Evolutionary conservation across 2,113 vertebrate species (phyloP).

Genomic region (Puntigrus tetrazona): DNA sequence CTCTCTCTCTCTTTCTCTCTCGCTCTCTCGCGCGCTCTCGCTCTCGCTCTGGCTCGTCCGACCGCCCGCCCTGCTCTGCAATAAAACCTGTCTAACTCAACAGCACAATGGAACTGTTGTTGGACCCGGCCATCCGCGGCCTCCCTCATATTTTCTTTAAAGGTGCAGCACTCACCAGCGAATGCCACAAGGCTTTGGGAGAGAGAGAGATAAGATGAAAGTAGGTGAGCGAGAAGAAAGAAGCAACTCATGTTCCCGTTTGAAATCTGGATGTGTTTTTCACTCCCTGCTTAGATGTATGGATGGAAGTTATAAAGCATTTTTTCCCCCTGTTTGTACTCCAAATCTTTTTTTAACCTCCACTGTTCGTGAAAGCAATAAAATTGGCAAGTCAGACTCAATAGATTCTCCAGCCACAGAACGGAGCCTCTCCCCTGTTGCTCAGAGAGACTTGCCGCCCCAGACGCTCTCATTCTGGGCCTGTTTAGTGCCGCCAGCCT

Average conservation of each 20-base stretch:
- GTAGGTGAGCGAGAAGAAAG: conserved; percentile 58
- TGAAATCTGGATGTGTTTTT: conserved; percentile 31
- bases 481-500: conserved; percentile 39
- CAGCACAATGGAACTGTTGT: conserved; percentile 81
- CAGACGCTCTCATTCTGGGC: conserved; percentile 40
- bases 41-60: conserved; percentile 69
- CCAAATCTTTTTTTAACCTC: conserved; percentile 39
- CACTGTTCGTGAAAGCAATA: conserved; percentile 44
- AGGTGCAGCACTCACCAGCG: conserved; percentile 76
- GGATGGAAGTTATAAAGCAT: conserved; percentile 39
- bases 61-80: conserved; percentile 60
- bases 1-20: conserved; percentile 70
- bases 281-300: conserved; percentile 16
- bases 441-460: conserved; percentile 28
- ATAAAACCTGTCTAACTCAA: conserved; percentile 79
- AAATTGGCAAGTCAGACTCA: conserved; percentile 50
- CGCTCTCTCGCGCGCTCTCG: conserved; percentile 58
- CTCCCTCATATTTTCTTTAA: conserved; percentile 82
- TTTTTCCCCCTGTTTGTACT: conserved; percentile 43
- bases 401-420: conserved; percentile 51
- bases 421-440: conserved; percentile 36
- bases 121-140: conserved; percentile 72
- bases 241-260: conserved; percentile 23
- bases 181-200: conserved; percentile 68
- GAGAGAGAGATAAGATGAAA: conserved; percentile 55